Percentiles rank a stretch among this genome's conserved stretches.
Evolutionary conservation across 1,140 invertebrate genomes (phyloP).

Genomic region (Cyclargus thomasi): DNA sequence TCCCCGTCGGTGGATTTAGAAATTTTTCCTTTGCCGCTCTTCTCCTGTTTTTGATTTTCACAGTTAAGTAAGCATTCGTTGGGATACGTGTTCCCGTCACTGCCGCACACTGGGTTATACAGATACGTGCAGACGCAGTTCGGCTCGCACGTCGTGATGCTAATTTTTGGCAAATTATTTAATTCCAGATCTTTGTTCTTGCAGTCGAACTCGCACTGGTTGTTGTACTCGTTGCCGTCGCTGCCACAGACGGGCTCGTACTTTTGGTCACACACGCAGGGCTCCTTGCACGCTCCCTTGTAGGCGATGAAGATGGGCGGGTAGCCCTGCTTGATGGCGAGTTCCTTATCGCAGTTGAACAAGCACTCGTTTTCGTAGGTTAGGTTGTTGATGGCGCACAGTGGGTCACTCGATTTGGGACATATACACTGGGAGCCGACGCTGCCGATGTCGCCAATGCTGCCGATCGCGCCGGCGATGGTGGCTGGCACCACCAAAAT

Average conservation of each 20-base stretch:
- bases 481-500: not conserved
- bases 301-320: constrained; percentile 23
- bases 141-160: constrained; percentile 21
- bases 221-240: constrained; percentile 41
- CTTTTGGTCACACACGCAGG: constrained; percentile 32
- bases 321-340: constrained; percentile 20
- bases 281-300: constrained; percentile 78
- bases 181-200: constrained; percentile 24
- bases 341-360: constrained; percentile 27
- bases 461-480: not conserved
- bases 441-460: not conserved
- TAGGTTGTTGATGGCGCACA: constrained; percentile 32
- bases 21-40: constrained; percentile 18
- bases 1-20: not conserved
- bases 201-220: constrained; percentile 45
- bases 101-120: constrained; percentile 33
- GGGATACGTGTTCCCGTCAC: constrained; percentile 30
- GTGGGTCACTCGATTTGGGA: constrained; percentile 21
- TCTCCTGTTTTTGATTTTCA: constrained; percentile 27
- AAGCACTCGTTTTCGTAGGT: constrained; percentile 35
- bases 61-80: constrained; percentile 31
- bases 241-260: constrained; percentile 47
- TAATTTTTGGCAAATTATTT: constrained; percentile 17
- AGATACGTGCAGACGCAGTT: constrained; percentile 24
- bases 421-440: constrained; percentile 19